These are phyloP conservation scores for Pseudorectes ferrugineus DNA, from an alignment of 2,113 vertebrate species.

Conservation along the genomic window DNA sequence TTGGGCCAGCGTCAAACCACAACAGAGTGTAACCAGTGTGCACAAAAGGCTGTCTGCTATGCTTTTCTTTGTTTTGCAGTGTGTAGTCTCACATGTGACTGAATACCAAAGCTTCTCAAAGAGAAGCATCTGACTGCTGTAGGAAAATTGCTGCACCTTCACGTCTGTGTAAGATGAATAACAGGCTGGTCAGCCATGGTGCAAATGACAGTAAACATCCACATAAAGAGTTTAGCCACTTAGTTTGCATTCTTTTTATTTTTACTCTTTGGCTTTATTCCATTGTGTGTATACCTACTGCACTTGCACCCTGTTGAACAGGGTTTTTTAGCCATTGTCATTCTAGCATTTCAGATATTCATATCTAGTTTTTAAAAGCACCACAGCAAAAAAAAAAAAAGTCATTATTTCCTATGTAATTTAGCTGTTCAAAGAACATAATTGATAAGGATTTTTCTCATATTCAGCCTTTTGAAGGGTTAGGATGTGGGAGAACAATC, in stretches of 20 bases:
- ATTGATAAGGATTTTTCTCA: not conserved
- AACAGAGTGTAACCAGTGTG: not conserved
- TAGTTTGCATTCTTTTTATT: not conserved
- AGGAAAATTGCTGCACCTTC: not conserved
- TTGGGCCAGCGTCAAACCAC: too few relatives aligned
- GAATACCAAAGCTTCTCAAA: not conserved
- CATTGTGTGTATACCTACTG: not conserved
- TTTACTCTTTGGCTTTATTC: not conserved
- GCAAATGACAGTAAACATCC: not conserved
- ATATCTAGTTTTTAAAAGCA: not conserved
- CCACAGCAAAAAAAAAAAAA: accelerated
- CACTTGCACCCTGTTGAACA: accelerated
- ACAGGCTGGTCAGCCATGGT: not conserved
- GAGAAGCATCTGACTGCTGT: accelerated
- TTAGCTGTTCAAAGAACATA: not conserved
- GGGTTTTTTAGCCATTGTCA: not conserved
- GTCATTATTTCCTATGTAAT: not conserved
- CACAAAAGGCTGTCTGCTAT: not conserved
- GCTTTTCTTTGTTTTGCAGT: not conserved
- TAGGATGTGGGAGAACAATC: not conserved
- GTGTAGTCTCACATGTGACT: not conserved
- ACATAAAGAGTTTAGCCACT: not conserved
- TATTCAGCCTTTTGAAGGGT: not conserved
- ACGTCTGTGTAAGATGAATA: accelerated
- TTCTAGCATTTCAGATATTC: not conserved